phyloP scores from a whole-genome alignment of 2,888 invertebrate species.

The Hedychridium roseum region DNA sequence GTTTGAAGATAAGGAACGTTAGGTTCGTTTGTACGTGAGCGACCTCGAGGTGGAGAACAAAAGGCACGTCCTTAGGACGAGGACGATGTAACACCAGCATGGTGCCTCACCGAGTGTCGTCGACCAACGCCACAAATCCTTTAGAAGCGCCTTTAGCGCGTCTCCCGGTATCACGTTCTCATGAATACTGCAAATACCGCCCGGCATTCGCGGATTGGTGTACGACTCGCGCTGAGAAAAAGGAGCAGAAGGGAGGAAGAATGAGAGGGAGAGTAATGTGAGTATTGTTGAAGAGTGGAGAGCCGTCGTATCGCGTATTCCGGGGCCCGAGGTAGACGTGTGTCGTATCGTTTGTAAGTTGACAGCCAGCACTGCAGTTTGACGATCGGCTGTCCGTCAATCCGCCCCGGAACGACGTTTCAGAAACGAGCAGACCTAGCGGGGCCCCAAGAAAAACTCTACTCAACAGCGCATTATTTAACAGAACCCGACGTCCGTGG shows the following conservation, averaged over 20 bases:
- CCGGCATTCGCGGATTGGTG: constrained; percentile 36
- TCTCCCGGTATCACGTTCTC: constrained; percentile 40
- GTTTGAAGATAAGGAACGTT: too few relatives aligned
- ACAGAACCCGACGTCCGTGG: too few relatives aligned
- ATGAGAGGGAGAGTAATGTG: constrained; percentile 20
- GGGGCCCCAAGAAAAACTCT: constrained; percentile 41
- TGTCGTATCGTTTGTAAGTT: constrained; percentile 59
- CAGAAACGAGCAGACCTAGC: constrained; percentile 29
- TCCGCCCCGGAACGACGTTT: constrained; percentile 32
- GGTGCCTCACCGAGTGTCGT: constrained; percentile 44
- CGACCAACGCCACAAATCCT: constrained; percentile 42
- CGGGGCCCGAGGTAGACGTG: constrained; percentile 38
- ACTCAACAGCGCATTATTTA: constrained; percentile 46
- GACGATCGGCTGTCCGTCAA: constrained; percentile 46
- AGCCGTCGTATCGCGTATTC: constrained; percentile 34
- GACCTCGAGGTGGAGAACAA: constrained; percentile 20
- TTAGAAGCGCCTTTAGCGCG: constrained; percentile 42
- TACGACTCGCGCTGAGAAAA: constrained; percentile 30
- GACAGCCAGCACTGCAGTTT: constrained; percentile 52
- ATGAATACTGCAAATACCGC: constrained; percentile 53
- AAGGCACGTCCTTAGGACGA: constrained; percentile 14
- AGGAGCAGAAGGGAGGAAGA: constrained; percentile 9
- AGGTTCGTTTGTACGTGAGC: too few relatives aligned
- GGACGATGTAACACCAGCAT: constrained; percentile 28
- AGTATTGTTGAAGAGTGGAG: constrained; percentile 23